Conservation (phyloP, 2,888 invertebrate species). For the Vanessa cardui region DNA sequence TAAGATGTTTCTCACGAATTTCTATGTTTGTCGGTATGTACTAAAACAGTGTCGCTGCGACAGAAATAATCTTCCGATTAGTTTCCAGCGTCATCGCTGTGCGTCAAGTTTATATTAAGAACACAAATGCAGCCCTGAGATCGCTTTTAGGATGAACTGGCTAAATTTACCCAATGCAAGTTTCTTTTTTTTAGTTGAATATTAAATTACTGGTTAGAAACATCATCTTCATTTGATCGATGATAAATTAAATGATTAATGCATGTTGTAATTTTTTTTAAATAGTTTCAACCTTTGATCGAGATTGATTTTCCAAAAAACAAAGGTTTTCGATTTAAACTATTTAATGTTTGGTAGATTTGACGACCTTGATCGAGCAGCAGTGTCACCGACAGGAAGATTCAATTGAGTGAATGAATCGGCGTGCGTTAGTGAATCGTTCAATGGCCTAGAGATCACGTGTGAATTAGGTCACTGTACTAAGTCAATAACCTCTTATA, state of each 20-base stretch:
- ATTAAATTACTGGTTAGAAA: neutral
- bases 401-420: conserved; percentile 69
- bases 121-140: conserved; percentile 57
- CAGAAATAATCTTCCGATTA: conserved; percentile 56
- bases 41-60: conserved; percentile 43
- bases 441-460: conserved; percentile 64
- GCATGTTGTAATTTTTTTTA: too few relatives aligned
- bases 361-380: conserved; percentile 62
- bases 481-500: conserved; percentile 58
- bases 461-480: conserved; percentile 74
- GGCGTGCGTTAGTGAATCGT: conserved; percentile 61
- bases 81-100: conserved; percentile 58
- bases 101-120: conserved; percentile 66
- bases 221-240: neutral
- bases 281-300: too few relatives aligned
- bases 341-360: neutral
- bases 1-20: conserved; percentile 37
- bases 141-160: conserved; percentile 37
- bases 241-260: too few relatives aligned
- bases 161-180: conserved; percentile 7
- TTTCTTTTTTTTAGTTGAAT: neutral
- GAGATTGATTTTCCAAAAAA: too few relatives aligned
- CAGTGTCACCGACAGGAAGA: conserved; percentile 68
- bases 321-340: neutral
- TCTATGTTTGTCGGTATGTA: conserved; percentile 27